These are phyloP conservation scores for Ptilodon capucinus DNA, from an alignment of 2,888 invertebrate genomes.

Conservation along the genomic window DNA sequence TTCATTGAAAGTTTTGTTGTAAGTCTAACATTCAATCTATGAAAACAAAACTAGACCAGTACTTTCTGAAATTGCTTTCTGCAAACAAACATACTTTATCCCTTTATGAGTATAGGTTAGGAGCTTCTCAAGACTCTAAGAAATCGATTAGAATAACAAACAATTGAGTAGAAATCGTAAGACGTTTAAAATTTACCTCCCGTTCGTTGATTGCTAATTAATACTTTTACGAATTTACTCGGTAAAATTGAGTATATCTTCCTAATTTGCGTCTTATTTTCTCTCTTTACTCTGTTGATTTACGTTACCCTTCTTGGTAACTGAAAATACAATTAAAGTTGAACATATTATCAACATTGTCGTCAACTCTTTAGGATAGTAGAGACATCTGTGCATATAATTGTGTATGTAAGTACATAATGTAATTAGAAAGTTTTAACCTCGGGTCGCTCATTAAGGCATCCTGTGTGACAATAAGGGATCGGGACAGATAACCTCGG, in stretches of 20 bases:
- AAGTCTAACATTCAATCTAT: too few relatives aligned
- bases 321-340: background rate
- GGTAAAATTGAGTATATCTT: background rate
- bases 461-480: slow-evolving; percentile 39
- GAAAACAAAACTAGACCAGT: too few relatives aligned
- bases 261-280: background rate
- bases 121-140: too few relatives aligned
- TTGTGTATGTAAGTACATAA: slow-evolving; percentile 7
- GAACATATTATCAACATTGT: background rate
- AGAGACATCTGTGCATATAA: slow-evolving; percentile 6
- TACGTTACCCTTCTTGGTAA: background rate
- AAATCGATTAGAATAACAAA: background rate
- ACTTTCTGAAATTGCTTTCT: too few relatives aligned
- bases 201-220: background rate
- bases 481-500: slow-evolving; percentile 54
- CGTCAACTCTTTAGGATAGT: slow-evolving; percentile 8
- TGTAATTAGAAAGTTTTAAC: slow-evolving; percentile 58
- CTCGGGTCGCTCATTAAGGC: slow-evolving; percentile 50
- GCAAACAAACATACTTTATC: too few relatives aligned
- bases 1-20: too few relatives aligned
- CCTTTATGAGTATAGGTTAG: too few relatives aligned
- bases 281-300: background rate
- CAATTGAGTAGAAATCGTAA: background rate
- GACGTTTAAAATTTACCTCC: background rate
- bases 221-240: background rate